Evolutionary conservation across 2,888 invertebrate species (phyloP), one percentile per base, ranked within the genome.

Genomic region (Piscicola geometra): DNA sequence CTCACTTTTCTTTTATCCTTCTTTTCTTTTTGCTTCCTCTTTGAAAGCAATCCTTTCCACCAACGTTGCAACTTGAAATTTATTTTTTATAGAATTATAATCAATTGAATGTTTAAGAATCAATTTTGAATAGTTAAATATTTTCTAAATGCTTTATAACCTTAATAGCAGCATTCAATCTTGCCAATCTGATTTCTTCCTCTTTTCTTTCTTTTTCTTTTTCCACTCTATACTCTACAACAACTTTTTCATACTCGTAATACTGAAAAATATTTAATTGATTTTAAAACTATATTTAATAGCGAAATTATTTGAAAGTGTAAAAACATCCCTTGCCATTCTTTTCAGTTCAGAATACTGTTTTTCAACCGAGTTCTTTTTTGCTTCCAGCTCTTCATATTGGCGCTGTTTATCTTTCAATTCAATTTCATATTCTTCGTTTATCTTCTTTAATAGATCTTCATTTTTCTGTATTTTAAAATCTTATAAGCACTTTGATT

Each of bases 181-280:
- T 56, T 56, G 9, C 60, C n/a, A 56, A 25, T 56, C 25, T 56
- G 25, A 56, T 56, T 25, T 85, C 84, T 28, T 80, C 81, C 76
- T 85, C 84, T 41, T 85, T 80, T 69, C 85, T 79, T 5, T 81
- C 81, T 77, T 84, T 84, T 79, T 86, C 86, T 75, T 86, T 86
- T 78, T 85, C 85, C 21, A 85, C 84, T 75, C 85, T 80, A 78
- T 86, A 85, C 75, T 85, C 85, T 0, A 85, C 83, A 28, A 85
- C 86, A 3, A 86, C 84, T 79, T 85, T 83, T 76, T 86, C 85
- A 80, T 85, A 86, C 75, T 86, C 85, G 74, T 82, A 82, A 79
- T 85, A 86, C 86, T 86, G 81, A 15, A n/a, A 5, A 25, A 25
- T 18, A n/a, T n/a, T n/a, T n/a, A n/a, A n/a, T n/a, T n/a, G n/a